Evolutionary conservation across 2,888 invertebrate species (phyloP).

Genomic region (Pyrgus malvae): DNA sequence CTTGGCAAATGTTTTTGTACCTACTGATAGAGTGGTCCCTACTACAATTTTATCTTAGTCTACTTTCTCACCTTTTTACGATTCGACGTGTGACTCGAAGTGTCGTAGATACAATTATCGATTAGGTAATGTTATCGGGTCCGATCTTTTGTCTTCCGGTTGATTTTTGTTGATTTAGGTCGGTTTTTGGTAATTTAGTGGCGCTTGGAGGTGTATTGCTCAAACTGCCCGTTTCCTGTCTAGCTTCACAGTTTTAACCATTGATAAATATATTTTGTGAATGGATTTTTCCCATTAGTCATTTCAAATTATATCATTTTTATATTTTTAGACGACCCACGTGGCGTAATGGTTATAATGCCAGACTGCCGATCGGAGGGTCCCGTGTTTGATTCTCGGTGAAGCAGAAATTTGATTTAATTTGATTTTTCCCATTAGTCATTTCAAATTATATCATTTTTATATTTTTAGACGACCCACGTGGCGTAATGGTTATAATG

Average conservation of each 20-base stretch:
- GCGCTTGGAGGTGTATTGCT: conserved; percentile 45
- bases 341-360: too few species aligned
- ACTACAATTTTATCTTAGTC: conserved; percentile 72
- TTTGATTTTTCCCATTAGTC: too few species aligned
- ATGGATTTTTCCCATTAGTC: neutral
- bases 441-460: too few species aligned
- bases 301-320: neutral
- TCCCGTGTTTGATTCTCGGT: too few species aligned
- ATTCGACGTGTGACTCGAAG: conserved; percentile 74
- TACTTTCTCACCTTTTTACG: conserved; percentile 82
- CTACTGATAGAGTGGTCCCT: conserved; percentile 24
- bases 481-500: too few species aligned
- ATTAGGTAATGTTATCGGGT: conserved; percentile 78
- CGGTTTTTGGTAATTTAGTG: conserved; percentile 59
- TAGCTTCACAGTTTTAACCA: conserved; percentile 32
- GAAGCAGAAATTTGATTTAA: too few species aligned
- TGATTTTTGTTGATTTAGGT: conserved; percentile 74
- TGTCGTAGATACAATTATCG: conserved; percentile 81
- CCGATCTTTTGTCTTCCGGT: conserved; percentile 80
- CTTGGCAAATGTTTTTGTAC: neutral
- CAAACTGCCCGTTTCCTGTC: conserved; percentile 53
- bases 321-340: too few species aligned
- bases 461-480: too few species aligned
- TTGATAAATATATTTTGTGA: conserved; percentile 1
- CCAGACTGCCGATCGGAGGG: too few species aligned